A percentile compares a stretch with the other conserved stretches of the same genome.
Evolutionary conservation across 2,113 vertebrate genomes (phyloP).

Genomic region (Cygnus buccinator): DNA sequence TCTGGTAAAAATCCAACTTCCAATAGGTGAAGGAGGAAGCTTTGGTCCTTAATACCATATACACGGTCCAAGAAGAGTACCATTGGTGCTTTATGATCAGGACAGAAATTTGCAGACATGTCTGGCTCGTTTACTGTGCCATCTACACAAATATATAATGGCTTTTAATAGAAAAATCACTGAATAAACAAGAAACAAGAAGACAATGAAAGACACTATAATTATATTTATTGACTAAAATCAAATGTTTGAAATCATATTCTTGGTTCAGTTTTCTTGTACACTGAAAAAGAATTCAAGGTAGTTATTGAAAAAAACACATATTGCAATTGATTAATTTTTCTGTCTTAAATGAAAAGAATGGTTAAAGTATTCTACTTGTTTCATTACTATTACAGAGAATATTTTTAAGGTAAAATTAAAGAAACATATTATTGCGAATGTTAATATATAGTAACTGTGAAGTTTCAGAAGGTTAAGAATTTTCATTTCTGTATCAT

Average conservation of each 20-base stretch:
- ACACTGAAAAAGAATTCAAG: not conserved
- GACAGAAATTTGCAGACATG: constrained; percentile 95
- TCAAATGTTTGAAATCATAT: not conserved
- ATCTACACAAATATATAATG: constrained; percentile 78
- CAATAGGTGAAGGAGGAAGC: constrained; percentile 92
- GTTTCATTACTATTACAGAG: not conserved
- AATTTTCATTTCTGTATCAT: not conserved
- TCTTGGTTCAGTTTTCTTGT: not conserved
- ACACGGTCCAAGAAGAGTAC: constrained; percentile 97
- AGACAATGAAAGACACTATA: not conserved
- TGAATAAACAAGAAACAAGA: not conserved
- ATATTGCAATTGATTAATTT: not conserved
- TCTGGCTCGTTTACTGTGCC: constrained; percentile 91
- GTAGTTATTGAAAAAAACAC: not conserved
- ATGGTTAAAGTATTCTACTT: not conserved
- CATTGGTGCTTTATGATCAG: constrained; percentile 98
- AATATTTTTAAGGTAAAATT: not conserved
- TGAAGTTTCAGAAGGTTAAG: not conserved
- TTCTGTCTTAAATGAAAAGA: not conserved
- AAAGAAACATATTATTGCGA: not conserved
- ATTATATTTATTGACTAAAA: not conserved
- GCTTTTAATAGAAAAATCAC: not conserved
- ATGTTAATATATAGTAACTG: not conserved
- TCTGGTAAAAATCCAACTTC: constrained; percentile 98
- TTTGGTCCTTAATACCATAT: constrained; percentile 95